Evolutionary conservation across 2,888 invertebrate species (phyloP), one percentile per base, ranked within the genome.

Genomic region (Torymus aiolomorphi): DNA sequence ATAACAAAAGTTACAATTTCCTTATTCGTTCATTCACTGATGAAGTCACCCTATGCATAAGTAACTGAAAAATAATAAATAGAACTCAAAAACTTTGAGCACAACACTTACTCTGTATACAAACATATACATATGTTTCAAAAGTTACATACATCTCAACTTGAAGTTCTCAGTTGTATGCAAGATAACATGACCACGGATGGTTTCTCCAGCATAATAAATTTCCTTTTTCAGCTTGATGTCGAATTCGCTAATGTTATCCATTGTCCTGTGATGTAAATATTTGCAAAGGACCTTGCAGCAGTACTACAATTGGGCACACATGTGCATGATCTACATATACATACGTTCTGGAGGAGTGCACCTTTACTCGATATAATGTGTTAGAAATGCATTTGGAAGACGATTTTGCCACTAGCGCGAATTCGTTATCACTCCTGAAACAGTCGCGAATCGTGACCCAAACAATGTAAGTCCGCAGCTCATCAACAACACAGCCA

Each of bases 211-310:
- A 18, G 95, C 94, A 87, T 95, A 95, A 90, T 94, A 95, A 89
- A 94, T 93, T 87, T 95, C 95, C 88, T 94, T 94, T 87, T 95
- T 94, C 81, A 95, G 90, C 83, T 94, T 93, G 84, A 95, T 95
- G 89, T 95, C 95, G 87, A 95, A 95, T 87, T 94, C 94, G 83
- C 94, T 92, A 84, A 95, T 95, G 91, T 94, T 95, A 91, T 95
- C 95, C 95, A 95, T 95, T 42, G 10, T 78, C 66, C 1, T 8
- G 42, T 2, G 63, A 62, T n/a, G 14, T 52, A 20, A 52, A 63
- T 16, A 13, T 74, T 57, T 66, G 2, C 5, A 62, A 59, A 49
- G 20, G 18, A 76, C 13, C 54, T 65, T 69, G 16, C 3, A 18
- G 61, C n/a, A 54, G 31, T 16, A 61, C 42, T 52, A 61, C 54